Conservation (phyloP, 2,797 vertebrate species). For the Nyctibius grandis region DNA sequence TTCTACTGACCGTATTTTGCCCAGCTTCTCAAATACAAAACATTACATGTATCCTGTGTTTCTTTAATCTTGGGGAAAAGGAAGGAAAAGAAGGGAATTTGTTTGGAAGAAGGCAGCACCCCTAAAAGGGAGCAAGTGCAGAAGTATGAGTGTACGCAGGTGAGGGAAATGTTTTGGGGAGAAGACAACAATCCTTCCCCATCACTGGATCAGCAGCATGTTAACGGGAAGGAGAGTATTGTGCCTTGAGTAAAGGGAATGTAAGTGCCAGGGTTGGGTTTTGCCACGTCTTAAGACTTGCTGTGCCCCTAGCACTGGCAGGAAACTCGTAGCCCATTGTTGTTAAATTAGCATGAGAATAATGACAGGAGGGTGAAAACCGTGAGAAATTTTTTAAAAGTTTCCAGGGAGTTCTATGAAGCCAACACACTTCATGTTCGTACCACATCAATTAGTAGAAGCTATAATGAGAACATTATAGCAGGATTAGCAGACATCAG, state of each 20-base stretch:
- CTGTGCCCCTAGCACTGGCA: background rate
- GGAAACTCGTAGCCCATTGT: background rate
- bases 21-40: background rate
- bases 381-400: background rate
- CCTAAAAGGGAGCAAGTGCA: background rate
- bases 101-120: background rate
- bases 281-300: background rate
- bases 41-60: rapidly evolving
- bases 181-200: background rate
- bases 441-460: background rate
- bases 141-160: background rate
- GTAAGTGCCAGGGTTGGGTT: background rate
- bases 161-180: background rate
- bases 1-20: background rate
- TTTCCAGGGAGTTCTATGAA: background rate
- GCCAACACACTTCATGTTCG: background rate
- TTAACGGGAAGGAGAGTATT: background rate
- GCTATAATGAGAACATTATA: background rate
- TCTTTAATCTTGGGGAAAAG: background rate
- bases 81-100: background rate
- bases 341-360: background rate
- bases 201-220: background rate
- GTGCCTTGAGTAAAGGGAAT: background rate
- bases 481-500: background rate
- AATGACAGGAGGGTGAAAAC: background rate